These are phyloP conservation scores for Encarsia formosa DNA, from an alignment of 2,888 invertebrate species.

Conservation along the genomic window DNA sequence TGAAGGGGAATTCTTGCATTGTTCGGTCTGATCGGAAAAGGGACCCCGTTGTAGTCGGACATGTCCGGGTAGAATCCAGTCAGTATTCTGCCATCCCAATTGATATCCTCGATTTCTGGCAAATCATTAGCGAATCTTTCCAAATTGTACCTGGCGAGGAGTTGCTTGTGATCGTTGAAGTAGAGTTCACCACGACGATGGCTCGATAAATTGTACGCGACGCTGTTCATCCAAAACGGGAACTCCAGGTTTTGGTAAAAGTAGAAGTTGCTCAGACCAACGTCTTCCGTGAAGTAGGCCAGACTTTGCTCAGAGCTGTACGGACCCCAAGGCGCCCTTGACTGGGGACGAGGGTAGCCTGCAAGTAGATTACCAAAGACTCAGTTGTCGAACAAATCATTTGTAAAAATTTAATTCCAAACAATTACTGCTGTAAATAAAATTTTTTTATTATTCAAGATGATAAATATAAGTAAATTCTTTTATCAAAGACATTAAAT, in stretches of 20 bases:
- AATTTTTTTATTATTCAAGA: too few species aligned
- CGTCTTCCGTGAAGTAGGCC: constrained; percentile 70
- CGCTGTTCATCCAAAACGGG: constrained; percentile 62
- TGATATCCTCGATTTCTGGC: constrained; percentile 58
- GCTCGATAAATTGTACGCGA: constrained; percentile 52
- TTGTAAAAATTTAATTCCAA: too few species aligned
- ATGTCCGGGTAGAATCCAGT: constrained; percentile 59
- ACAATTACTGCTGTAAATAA: too few species aligned
- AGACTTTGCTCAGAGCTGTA: constrained; percentile 55
- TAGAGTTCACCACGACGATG: constrained; percentile 62
- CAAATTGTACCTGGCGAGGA: constrained; percentile 64
- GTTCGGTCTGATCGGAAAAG: background rate
- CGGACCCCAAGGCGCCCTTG: background rate
- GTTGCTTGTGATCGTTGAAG: constrained; percentile 62
- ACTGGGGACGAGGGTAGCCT: background rate
- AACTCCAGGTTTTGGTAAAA: constrained; percentile 61
- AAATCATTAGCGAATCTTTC: constrained; percentile 64
- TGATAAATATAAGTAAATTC: too few species aligned
- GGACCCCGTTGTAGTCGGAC: constrained; percentile 57
- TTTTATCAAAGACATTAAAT: too few species aligned
- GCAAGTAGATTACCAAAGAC: background rate
- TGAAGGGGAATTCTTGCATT: background rate
- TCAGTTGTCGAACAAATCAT: too few species aligned
- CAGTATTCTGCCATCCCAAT: constrained; percentile 53
- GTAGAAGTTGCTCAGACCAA: constrained; percentile 64